Evolutionary conservation across 2,113 vertebrate species (phyloP).

Genomic region (Vanacampus margaritifer): DNA sequence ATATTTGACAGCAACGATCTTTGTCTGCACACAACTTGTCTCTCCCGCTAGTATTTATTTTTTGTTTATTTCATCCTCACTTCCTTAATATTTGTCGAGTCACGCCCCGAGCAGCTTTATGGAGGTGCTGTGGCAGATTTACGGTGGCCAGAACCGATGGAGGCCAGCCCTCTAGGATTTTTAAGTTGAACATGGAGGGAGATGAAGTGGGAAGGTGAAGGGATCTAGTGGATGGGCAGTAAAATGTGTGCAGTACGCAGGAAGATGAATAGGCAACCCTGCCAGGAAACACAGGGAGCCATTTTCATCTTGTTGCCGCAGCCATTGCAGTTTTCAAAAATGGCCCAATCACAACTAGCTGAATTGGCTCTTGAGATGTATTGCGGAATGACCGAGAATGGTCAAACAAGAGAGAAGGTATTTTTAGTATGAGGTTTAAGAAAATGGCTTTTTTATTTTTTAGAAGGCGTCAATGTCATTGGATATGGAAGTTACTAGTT

Average conservation of each 20-base stretch:
- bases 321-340: conserved; percentile 12
- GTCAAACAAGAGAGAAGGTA: too few species aligned
- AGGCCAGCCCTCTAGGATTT: conserved; percentile 33
- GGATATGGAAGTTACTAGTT: too few species aligned
- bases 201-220: conserved; percentile 44
- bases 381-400: too few species aligned
- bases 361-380: neutral
- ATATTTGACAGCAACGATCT: conserved; percentile 58
- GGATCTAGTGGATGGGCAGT: conserved; percentile 49
- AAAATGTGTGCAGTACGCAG: conserved; percentile 60
- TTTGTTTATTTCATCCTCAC: conserved; percentile 61
- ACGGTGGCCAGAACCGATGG: conserved; percentile 40
- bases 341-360: conserved; percentile 24
- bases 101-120: conserved; percentile 65
- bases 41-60: conserved; percentile 51
- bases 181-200: conserved; percentile 33
- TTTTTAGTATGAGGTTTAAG: too few species aligned
- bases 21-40: conserved; percentile 51
- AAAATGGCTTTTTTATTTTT: too few species aligned
- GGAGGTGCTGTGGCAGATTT: conserved; percentile 58
- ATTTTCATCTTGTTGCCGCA: conserved; percentile 56
- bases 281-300: conserved; percentile 49
- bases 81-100: conserved; percentile 68
- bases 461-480: too few species aligned
- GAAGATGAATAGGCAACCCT: conserved; percentile 68